Percentiles rank a stretch among this genome's conserved stretches.
Evolutionary conservation across 2,113 vertebrate species (phyloP).

Genomic region (Ibidorhyncha struthersii): DNA sequence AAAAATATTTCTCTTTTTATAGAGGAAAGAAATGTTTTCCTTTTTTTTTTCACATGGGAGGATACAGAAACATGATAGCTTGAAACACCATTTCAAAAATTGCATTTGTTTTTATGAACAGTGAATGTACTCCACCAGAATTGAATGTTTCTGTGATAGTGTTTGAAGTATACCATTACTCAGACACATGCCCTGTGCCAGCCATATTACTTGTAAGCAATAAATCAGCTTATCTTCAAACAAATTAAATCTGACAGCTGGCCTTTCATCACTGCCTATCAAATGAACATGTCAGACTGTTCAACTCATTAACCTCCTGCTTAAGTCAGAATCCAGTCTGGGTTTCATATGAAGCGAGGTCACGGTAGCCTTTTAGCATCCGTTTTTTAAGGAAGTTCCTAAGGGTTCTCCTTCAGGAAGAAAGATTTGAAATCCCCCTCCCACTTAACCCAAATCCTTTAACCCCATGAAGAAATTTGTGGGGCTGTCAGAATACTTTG

Average conservation of each 20-base stretch:
- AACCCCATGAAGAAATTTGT: not conserved
- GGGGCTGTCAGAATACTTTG: not conserved
- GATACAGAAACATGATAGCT: not conserved
- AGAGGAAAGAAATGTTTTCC: not conserved
- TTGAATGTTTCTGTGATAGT: not conserved
- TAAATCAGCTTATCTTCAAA: slow-evolving; percentile 66
- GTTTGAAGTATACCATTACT: not conserved
- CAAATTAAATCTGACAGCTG: slow-evolving; percentile 55
- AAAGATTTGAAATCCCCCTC: not conserved
- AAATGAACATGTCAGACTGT: slow-evolving; percentile 43
- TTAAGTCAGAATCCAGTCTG: slow-evolving; percentile 48
- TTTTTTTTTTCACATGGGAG: not conserved
- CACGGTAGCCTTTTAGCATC: not conserved
- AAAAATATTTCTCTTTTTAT: not conserved
- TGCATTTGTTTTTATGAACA: not conserved
- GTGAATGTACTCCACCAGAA: not conserved
- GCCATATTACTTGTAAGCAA: slow-evolving; percentile 41
- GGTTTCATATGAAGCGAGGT: not conserved
- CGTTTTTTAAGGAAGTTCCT: not conserved
- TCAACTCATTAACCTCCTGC: slow-evolving; percentile 50
- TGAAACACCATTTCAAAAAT: not conserved
- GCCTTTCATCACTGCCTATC: slow-evolving; percentile 58
- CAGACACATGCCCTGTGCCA: not conserved
- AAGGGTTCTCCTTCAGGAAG: not conserved
- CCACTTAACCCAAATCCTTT: not conserved